Evolutionary conservation across 2,888 invertebrate species (phyloP), one percentile per base, ranked within the genome.

Genomic region (Drosophila monieri): DNA sequence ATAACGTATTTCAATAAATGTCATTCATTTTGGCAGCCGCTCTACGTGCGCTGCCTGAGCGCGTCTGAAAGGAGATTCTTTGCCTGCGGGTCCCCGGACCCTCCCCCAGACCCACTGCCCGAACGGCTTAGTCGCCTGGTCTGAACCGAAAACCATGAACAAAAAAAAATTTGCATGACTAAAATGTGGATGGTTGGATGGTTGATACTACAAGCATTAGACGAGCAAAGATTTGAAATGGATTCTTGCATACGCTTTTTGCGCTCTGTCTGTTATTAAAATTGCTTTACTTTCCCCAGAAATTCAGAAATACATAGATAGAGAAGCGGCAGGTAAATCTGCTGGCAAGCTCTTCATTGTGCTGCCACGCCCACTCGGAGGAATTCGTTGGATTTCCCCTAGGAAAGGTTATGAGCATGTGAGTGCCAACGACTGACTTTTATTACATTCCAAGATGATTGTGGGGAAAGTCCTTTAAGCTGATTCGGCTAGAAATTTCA

Each of bases 21-120:
- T 80, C 84, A 88, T 76, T 88, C 84, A 88, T 83, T 88, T 84
- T 83, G 86, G 83, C 83, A 88, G 83, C 73, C 85, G 73, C 80
- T 80, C 70, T 73, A 84, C 87, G 76, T 86, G 80, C 68, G 73
- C 64, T 72, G 80, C 70, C 80, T 70, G 71, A 72, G 69, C 80
- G 80, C 80, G 73, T 76, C 76, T 80, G 67, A 74, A 80, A 81
- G 49, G 68, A 52, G 15, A 43, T 43, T 18, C 62, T 43, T 21
- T 32, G 43, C 44, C 57, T 55, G 66, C 53, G 35, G 69, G 57
- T 35, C 32, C 12, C 10, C 9, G 30, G 25, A 49, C 51, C 27
- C n/a, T 14, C 48, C 9, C 6, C 8, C 27, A 27, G 9, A 27
- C 12, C 43, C 48, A n/a, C 5, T n/a, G 6, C 32, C 15, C 8